These are phyloP conservation scores for Gymnocheta viridis DNA, from an alignment of 2,888 invertebrate species.

Conservation along the genomic window DNA sequence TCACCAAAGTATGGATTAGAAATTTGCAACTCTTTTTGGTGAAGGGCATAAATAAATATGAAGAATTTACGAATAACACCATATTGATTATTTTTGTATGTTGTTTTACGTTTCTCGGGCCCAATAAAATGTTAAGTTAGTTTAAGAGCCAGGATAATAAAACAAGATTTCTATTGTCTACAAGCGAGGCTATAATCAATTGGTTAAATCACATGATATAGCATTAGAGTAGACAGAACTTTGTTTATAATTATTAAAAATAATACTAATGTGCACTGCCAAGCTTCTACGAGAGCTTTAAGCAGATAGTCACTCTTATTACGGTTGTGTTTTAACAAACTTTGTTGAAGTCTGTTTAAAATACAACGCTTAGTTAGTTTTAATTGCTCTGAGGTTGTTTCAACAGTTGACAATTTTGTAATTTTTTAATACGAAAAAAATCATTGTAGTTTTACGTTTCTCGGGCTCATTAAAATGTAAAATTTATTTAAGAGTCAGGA, in stretches of 20 bases:
- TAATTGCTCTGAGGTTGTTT: too few species aligned
- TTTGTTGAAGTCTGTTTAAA: too few species aligned
- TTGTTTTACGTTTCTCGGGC: conserved; percentile 80
- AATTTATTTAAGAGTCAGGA: conserved; percentile 76
- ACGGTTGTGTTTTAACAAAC: too few species aligned
- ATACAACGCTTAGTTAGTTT: too few species aligned
- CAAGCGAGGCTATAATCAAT: conserved; percentile 77
- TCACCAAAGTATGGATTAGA: neutral
- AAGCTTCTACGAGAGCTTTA: too few species aligned
- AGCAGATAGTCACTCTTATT: too few species aligned
- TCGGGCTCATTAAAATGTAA: conserved; percentile 74
- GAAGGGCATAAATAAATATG: neutral
- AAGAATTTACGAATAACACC: too few species aligned
- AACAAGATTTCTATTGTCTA: conserved; percentile 77
- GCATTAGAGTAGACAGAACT: conserved; percentile 76
- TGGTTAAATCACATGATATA: conserved; percentile 70
- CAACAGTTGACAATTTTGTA: too few species aligned
- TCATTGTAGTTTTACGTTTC: conserved; percentile 78
- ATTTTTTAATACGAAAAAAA: neutral
- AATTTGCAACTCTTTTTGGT: too few species aligned
- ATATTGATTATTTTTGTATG: too few species aligned
- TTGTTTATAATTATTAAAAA: too few species aligned
- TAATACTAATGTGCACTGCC: too few species aligned
- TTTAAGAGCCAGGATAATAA: conserved; percentile 79
- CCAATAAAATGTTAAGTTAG: conserved; percentile 69